Evolutionary conservation across 1,140 invertebrate species (phyloP), one percentile per base, ranked within the genome.

Genomic region (Bombus superbus): DNA sequence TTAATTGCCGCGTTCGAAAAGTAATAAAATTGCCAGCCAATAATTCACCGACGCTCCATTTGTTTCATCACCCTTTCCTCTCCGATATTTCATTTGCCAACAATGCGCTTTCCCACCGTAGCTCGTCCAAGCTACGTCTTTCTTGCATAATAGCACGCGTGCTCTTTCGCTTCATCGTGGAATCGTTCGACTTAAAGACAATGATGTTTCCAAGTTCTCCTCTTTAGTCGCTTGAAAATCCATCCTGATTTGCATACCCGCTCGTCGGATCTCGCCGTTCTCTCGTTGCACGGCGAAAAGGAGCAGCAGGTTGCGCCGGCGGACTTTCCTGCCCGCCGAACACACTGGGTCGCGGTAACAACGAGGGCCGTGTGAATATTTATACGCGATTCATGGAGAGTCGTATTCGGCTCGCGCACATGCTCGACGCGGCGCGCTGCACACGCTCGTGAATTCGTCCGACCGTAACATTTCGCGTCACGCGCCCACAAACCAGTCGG

Each of bases 291-390:
- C 25, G 25, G 68, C 68, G 11, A n/a, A 87, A 72, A 82, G 35
- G 74, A 86, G 79, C 83, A 80, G 83, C 87, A 83, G 83, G 75
- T 79, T 86, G 79, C 64, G 47, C 47, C 18, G 47, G 47, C 47
- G 66, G 79, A 88, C 78, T 89, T 85, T 0, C 11, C 66, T 44
- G 59, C n/a, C 18, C 28, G 57, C 2, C 75, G 25, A n/a, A 38
- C 53, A 47, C 76, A 47, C 44, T 32, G 68, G 28, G 38, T 66
- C 40, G 68, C 73, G 62, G 79, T 69, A 59, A 59, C 82, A 69
- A 66, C 47, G 82, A 77, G 68, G 28, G 64, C 59, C 38, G 38
- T 44, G 78, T 86, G 87, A 89, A 89, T 89, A 89, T 89, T 89
- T 89, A 89, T 89, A 76, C 72, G 66, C 42, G 32, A 59, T 4